phyloP scores from a whole-genome alignment of 2,797 vertebrate species.

The Vultur gryphus region DNA sequence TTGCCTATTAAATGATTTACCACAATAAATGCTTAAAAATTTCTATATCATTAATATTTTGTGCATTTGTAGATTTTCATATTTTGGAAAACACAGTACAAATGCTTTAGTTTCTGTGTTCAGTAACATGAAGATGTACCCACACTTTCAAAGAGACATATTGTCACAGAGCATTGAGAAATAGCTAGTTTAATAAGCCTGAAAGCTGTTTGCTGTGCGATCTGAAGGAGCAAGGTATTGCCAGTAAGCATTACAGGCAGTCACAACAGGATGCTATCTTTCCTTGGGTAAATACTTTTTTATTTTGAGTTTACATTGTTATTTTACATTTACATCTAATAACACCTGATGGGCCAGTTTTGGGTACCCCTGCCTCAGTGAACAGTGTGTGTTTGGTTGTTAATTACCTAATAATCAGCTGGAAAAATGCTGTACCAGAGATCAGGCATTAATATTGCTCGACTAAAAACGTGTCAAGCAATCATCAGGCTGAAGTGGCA shows the following conservation, averaged over 20 bases:
- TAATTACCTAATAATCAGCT: background rate
- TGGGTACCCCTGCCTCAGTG: background rate
- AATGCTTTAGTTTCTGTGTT: background rate
- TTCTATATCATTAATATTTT: background rate
- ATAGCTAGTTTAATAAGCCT: background rate
- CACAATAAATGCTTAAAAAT: background rate
- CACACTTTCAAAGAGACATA: background rate
- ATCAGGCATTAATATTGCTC: background rate
- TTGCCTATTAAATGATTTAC: background rate
- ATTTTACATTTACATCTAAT: background rate
- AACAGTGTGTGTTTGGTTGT: background rate
- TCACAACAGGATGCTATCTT: background rate
- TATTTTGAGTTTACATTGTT: background rate
- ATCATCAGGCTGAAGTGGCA: accelerated
- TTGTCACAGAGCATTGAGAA: background rate
- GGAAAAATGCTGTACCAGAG: background rate
- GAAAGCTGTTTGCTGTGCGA: background rate
- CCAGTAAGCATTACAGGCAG: background rate
- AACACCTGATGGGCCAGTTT: background rate
- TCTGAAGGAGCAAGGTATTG: background rate
- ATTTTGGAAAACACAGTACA: background rate
- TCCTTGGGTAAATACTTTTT: background rate
- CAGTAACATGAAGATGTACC: background rate
- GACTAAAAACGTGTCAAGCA: background rate
- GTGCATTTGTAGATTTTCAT: background rate